phyloP scores from a whole-genome alignment of 1,140 invertebrate species.

The Xylocopa sonorina region DNA sequence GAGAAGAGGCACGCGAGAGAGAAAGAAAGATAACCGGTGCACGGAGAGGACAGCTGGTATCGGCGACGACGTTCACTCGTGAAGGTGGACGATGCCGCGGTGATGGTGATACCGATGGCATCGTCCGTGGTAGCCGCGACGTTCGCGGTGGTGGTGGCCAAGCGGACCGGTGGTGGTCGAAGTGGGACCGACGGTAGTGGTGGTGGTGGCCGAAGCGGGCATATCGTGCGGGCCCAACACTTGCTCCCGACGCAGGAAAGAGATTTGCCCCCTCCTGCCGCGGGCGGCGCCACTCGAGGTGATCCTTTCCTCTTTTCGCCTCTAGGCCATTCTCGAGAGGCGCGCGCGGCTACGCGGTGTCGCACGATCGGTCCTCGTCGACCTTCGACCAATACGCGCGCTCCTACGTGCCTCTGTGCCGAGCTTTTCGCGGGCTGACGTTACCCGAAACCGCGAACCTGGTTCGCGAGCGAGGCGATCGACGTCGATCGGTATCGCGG shows the following conservation, averaged over 20 bases:
- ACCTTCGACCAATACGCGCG: constrained; percentile 72
- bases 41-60: constrained; percentile 52
- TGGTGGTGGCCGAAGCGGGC: constrained; percentile 60
- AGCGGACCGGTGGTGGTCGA: constrained; percentile 48
- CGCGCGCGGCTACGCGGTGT: constrained; percentile 80
- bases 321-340: constrained; percentile 82
- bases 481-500: not conserved
- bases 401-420: constrained; percentile 42
- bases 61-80: constrained; percentile 45
- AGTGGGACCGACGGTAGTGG: constrained; percentile 52
- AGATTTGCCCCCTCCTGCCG: constrained; percentile 79
- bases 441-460: constrained; percentile 60
- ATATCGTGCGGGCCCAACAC: constrained; percentile 69
- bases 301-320: constrained; percentile 81
- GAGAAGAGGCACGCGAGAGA: constrained; percentile 26
- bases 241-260: constrained; percentile 70
- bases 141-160: constrained; percentile 20
- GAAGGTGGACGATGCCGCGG: constrained; percentile 29
- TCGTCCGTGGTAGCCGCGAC: constrained; percentile 50
- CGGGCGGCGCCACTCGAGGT: constrained; percentile 79
- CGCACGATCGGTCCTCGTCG: constrained; percentile 66
- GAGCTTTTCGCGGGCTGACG: constrained; percentile 48
- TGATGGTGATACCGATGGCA: constrained; percentile 62
- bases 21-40: constrained; percentile 15
- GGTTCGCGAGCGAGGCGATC: not conserved